A percentile compares a stretch with the other conserved stretches of the same genome.
Conservation (phyloP, 2,888 invertebrate species). For the Melanophora roralis region DNA sequence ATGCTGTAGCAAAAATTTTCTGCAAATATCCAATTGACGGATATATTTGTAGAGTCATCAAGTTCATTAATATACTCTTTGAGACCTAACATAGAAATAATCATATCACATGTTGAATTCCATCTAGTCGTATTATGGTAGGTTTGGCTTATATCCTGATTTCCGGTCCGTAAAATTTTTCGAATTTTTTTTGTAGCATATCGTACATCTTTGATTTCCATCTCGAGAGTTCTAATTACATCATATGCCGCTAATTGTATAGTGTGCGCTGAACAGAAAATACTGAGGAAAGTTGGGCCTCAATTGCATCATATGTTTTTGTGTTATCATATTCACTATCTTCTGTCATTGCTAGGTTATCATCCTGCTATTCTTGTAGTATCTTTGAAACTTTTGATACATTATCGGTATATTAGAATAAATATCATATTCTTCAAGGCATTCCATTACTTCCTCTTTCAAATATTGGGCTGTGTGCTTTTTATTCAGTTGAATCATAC, state of each 20-base stretch:
- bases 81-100: not conserved
- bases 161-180: not conserved
- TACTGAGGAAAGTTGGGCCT: no score
- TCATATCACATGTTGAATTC: not conserved
- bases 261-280: not conserved
- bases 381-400: slow-evolving; percentile 45
- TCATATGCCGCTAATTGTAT: not conserved
- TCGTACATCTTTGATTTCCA: not conserved
- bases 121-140: not conserved
- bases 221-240: not conserved
- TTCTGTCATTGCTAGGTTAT: not conserved
- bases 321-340: no score
- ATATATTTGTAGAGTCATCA: no score
- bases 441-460: slow-evolving; percentile 51
- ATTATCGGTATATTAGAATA: slow-evolving; percentile 56
- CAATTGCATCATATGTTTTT: no score
- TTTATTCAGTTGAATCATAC: slow-evolving; percentile 40
- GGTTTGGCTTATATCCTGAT: slow-evolving; percentile 9
- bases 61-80: no score
- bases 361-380: slow-evolving; percentile 33
- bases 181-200: not conserved
- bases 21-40: no score
- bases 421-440: slow-evolving; percentile 52
- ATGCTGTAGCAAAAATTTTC: no score
- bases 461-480: slow-evolving; percentile 43